A percentile compares a stretch with the other conserved stretches of the same genome.
Evolutionary conservation across 2,888 invertebrate species (phyloP).

Genomic region (Drosophila multiciliata): DNA sequence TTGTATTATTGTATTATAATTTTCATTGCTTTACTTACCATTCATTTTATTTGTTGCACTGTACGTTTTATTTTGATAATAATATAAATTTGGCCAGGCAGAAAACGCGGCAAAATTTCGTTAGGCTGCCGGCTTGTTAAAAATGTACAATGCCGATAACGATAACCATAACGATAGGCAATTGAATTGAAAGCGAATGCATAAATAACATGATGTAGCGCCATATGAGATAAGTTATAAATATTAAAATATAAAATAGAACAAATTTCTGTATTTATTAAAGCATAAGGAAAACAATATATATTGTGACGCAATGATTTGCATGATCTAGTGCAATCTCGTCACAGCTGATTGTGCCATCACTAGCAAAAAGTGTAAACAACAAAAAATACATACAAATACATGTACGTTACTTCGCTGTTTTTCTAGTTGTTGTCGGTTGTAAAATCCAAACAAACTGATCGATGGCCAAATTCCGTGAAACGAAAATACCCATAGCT

Average conservation of each 20-base stretch:
- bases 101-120: conserved; percentile 53
- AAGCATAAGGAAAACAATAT: not conserved
- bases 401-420: conserved; percentile 16
- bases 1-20: not conserved
- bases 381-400: conserved; percentile 11
- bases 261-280: not conserved
- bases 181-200: not conserved
- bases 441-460: conserved; percentile 8
- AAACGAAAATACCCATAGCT: conserved; percentile 76
- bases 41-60: conserved; percentile 35
- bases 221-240: too few species aligned
- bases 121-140: conserved; percentile 33
- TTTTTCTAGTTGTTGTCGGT: conserved; percentile 16
- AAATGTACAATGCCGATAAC: conserved; percentile 18
- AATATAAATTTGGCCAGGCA: not conserved
- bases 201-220: not conserved
- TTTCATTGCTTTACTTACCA: conserved; percentile 14
- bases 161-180: conserved; percentile 11
- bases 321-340: not conserved
- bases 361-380: conserved; percentile 39
- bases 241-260: not conserved
- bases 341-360: conserved; percentile 33
- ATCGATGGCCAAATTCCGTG: conserved; percentile 73
- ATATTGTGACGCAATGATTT: not conserved
- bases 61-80: not conserved